Evolutionary conservation across 2,888 invertebrate genomes (phyloP).

Genomic region (Pammene fasciana): DNA sequence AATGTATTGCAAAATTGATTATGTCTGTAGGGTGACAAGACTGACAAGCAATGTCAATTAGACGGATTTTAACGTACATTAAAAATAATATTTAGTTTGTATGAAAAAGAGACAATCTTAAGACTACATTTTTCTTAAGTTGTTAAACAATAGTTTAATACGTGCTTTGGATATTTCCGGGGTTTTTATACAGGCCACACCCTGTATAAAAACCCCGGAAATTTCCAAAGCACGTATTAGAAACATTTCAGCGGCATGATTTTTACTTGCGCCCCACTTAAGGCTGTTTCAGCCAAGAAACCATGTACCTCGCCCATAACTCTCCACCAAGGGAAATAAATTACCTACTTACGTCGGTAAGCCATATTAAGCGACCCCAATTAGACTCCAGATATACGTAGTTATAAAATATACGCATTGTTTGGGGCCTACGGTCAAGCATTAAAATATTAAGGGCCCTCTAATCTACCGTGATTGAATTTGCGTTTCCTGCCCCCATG

Average conservation of each 20-base stretch:
- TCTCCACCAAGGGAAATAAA: slow-evolving; percentile 75
- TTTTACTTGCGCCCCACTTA: slow-evolving; percentile 24
- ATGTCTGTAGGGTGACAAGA: too few species aligned
- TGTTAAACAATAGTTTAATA: too few species aligned
- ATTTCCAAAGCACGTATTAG: slow-evolving; percentile 29
- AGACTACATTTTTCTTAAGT: too few species aligned
- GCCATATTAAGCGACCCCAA: slow-evolving; percentile 83
- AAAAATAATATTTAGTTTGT: too few species aligned
- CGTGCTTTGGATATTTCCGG: too few species aligned
- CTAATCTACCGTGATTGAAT: slow-evolving; percentile 83
- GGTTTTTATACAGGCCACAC: background rate
- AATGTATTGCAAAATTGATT: too few species aligned
- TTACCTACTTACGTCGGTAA: slow-evolving; percentile 81
- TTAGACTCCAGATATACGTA: slow-evolving; percentile 74
- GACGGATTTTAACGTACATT: too few species aligned
- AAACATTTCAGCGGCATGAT: slow-evolving; percentile 24
- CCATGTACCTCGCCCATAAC: slow-evolving; percentile 60
- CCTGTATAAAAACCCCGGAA: slow-evolving; percentile 13
- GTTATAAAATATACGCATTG: slow-evolving; percentile 72
- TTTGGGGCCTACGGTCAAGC: slow-evolving; percentile 77
- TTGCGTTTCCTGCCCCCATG: slow-evolving; percentile 70
- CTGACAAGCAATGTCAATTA: too few species aligned
- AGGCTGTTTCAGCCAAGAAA: slow-evolving; percentile 29
- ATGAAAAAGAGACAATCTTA: too few species aligned
- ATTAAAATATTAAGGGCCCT: slow-evolving; percentile 81